Conservation (phyloP, 1,140 invertebrate species). For the Thalassaphorura encarpata region DNA sequence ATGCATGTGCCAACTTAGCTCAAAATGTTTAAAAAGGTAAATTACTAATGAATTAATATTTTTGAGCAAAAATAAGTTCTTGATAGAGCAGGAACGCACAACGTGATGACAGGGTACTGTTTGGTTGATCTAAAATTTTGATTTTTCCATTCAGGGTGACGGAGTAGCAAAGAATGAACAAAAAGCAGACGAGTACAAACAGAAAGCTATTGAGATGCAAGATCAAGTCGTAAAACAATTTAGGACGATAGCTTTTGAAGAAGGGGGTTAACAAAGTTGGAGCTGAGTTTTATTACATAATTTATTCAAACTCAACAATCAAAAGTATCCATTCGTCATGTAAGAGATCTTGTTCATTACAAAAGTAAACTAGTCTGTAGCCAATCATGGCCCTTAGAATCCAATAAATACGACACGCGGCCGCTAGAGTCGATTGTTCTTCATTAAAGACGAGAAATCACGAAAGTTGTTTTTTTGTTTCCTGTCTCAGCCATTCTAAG, state of each 20-base stretch:
- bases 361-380: too few relatives aligned
- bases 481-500: too few relatives aligned
- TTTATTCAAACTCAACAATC: too few relatives aligned
- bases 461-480: too few relatives aligned
- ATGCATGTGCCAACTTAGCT: slow-evolving; percentile 75
- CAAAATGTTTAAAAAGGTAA: slow-evolving; percentile 56
- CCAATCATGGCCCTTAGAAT: too few relatives aligned
- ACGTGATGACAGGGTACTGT: neutral
- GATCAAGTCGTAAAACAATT: slow-evolving; percentile 50
- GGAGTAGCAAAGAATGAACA: slow-evolving; percentile 58
- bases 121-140: neutral
- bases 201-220: slow-evolving; percentile 56
- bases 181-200: slow-evolving; percentile 58
- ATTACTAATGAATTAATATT: neutral
- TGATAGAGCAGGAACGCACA: neutral
- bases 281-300: too few relatives aligned
- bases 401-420: too few relatives aligned
- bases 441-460: too few relatives aligned
- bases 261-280: slow-evolving; percentile 41
- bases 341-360: too few relatives aligned
- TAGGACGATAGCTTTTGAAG: slow-evolving; percentile 52
- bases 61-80: neutral
- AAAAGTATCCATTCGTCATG: too few relatives aligned
- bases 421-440: too few relatives aligned
- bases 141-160: slow-evolving; percentile 38